Evolutionary conservation across 2,888 invertebrate species (phyloP), one percentile per base, ranked within the genome.

Genomic region (Meloe dianella): DNA sequence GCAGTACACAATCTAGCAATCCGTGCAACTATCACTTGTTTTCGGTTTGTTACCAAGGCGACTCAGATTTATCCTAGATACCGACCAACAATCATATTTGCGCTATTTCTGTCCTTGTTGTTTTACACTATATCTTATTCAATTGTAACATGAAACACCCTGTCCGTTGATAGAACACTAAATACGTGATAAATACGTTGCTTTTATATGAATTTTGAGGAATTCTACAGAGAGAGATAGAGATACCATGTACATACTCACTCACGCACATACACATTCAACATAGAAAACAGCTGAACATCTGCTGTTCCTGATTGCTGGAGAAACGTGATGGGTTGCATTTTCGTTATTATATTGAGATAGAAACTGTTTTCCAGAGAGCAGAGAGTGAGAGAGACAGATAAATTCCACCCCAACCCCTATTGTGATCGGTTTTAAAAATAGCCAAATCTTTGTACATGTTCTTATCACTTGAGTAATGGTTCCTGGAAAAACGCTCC

Each of bases 221-320:
- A 24, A 10, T 24, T 57, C 65, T 57, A 58, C 35, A 57, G 60
- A 57, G 24, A 65, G 68, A 66, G 70, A 72, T 66, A 69, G 60
- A 66, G 72, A 67, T 66, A 61, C 65, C 69, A 68, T 69, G 67
- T 69, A 65, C 61, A 67, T 61, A 65, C 29, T n/a, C n/a, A n/a
- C n/a, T n/a, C n/a, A n/a, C n/a, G 17, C 41, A 41, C 5, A 67
- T 60, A 63, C 69, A 57, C 65, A 69, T 58, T 60, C 57, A 38
- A 63, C 38, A 63, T 38, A 68, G 66, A 69, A 70, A 76, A 77
- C 77, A 77, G 75, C 73, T 75, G 77, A 78, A 76, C 75, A 75
- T 74, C 74, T 75, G 77, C 76, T 76, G 71, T 70, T 65, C 66
- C 70, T 63, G 74, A 74, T 73, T 70, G 70, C 71, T 64, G 69